Evolutionary conservation across 2,797 vertebrate species (phyloP).

Genomic region (Nothura maculosa): DNA sequence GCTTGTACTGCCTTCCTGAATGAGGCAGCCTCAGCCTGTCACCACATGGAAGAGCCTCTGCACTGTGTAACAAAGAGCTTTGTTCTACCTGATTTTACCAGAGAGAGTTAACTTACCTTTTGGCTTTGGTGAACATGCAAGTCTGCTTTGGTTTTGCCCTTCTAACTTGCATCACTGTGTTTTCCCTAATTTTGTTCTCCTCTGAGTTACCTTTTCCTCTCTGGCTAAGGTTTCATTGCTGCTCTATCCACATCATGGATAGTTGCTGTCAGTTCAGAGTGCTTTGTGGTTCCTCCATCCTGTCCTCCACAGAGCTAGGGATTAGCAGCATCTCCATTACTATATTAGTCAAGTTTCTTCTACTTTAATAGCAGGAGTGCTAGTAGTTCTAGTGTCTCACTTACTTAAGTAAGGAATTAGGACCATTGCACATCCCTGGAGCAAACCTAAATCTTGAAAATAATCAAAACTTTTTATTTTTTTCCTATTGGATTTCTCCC

Average conservation of each 20-base stretch:
- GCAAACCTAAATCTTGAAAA: background rate
- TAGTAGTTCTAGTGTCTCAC: background rate
- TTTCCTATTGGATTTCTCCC: background rate
- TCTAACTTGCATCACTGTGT: background rate
- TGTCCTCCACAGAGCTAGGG: background rate
- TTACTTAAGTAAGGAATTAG: background rate
- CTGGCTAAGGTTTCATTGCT: background rate
- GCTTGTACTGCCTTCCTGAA: background rate
- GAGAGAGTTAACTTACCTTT: background rate
- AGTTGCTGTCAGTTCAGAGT: background rate
- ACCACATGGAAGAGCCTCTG: background rate
- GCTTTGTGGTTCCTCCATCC: background rate
- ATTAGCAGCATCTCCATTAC: background rate
- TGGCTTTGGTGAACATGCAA: background rate
- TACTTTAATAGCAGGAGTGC: background rate
- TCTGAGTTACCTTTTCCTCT: background rate
- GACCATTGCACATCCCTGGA: background rate
- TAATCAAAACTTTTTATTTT: background rate
- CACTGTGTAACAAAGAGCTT: background rate
- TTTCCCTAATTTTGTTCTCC: background rate
- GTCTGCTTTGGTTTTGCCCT: background rate
- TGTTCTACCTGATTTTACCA: background rate
- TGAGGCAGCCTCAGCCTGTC: background rate
- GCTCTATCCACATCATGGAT: background rate
- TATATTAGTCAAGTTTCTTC: background rate